Evolutionary conservation across 2,888 invertebrate species (phyloP).

Genomic region (Chorisops tibialis): DNA sequence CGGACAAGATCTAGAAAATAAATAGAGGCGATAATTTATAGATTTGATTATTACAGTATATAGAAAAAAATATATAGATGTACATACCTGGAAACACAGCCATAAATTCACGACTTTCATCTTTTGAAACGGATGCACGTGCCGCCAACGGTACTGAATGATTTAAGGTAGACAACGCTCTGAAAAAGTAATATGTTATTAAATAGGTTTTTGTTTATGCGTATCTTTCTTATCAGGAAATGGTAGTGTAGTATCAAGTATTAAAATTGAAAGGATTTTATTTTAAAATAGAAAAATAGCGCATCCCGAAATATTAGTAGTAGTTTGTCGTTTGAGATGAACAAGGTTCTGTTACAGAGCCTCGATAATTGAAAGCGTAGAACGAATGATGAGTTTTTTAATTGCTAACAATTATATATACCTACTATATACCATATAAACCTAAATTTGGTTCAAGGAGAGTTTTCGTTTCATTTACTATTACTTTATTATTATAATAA

Average conservation of each 20-base stretch:
- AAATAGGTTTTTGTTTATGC: neutral
- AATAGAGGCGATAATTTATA: slow-evolving; percentile 3
- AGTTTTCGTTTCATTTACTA: no score
- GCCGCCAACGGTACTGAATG: slow-evolving; percentile 54
- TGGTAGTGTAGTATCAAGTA: neutral
- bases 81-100: slow-evolving; percentile 67
- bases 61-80: neutral
- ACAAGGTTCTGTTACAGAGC: no score
- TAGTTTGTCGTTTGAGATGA: no score
- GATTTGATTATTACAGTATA: neutral
- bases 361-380: no score
- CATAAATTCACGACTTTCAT: slow-evolving; percentile 85
- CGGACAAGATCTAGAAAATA: slow-evolving; percentile 64
- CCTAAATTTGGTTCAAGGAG: no score
- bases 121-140: slow-evolving; percentile 67
- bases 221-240: neutral
- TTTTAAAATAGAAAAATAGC: no score
- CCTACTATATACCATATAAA: no score
- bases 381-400: no score
- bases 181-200: slow-evolving; percentile 34
- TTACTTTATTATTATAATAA: no score
- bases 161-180: slow-evolving; percentile 49
- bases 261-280: no score
- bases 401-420: no score
- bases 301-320: no score